phyloP scores from a whole-genome alignment of 2,888 invertebrate genomes.

The Leptopilina myrica region DNA sequence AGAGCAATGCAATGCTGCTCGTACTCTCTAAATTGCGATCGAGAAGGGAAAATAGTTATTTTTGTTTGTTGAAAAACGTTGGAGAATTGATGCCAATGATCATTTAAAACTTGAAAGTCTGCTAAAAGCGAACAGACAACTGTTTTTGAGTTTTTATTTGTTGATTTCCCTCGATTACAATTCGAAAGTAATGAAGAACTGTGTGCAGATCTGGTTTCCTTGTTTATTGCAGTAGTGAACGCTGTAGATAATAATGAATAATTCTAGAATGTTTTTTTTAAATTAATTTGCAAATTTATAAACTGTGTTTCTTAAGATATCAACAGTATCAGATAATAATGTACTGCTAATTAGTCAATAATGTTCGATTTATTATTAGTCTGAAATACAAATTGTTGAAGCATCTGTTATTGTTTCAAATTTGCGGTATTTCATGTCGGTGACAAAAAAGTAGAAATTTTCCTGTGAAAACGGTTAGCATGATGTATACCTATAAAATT shows the following conservation, averaged over 20 bases:
- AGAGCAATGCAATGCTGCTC: constrained; percentile 3
- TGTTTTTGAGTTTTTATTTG: constrained; percentile 13
- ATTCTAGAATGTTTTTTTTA: not conserved
- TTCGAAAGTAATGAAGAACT: constrained; percentile 9
- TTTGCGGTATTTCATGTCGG: too few species aligned
- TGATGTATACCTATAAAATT: too few species aligned
- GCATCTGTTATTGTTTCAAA: too few species aligned
- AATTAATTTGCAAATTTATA: not conserved
- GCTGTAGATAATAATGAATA: not conserved
- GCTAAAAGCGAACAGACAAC: not conserved
- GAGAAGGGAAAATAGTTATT: not conserved
- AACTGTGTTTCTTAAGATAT: too few species aligned
- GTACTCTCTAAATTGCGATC: not conserved
- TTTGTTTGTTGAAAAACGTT: not conserved
- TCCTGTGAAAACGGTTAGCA: too few species aligned
- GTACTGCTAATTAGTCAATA: too few species aligned
- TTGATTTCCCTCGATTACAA: not conserved
- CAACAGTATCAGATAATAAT: too few species aligned
- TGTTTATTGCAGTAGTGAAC: not conserved
- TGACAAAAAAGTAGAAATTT: too few species aligned
- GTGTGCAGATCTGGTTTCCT: not conserved
- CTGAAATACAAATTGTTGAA: too few species aligned
- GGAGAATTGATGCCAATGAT: not conserved
- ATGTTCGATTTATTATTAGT: too few species aligned
- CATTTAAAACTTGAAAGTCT: constrained; percentile 25